These are phyloP conservation scores for Corbicula japonica DNA, from an alignment of 2,888 invertebrate species.

Conservation along the genomic window DNA sequence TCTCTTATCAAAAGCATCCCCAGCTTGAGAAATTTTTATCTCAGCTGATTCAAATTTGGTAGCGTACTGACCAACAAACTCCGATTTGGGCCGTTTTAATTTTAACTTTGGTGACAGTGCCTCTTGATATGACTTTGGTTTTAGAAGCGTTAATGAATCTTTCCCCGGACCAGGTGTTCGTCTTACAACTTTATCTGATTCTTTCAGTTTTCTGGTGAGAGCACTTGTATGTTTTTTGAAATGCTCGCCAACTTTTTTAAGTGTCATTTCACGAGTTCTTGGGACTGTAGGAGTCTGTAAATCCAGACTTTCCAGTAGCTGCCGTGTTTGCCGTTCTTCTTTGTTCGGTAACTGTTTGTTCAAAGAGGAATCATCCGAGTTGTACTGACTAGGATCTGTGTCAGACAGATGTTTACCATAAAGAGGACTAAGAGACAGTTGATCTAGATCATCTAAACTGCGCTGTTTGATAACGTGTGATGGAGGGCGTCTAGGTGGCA, in stretches of 20 bases:
- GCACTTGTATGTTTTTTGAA: constrained; percentile 24
- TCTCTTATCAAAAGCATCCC: background rate
- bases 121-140: constrained; percentile 19
- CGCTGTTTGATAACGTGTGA: constrained; percentile 12
- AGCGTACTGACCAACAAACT: background rate
- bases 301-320: constrained; percentile 29
- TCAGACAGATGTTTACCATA: constrained; percentile 6
- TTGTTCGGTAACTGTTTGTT: background rate
- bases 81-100: constrained; percentile 21
- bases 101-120: constrained; percentile 18
- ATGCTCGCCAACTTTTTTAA: constrained; percentile 27
- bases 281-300: constrained; percentile 1
- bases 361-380: background rate
- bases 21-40: background rate
- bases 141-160: constrained; percentile 13
- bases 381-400: background rate
- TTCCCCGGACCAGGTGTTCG: constrained; percentile 1
- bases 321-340: background rate
- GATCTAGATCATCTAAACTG: constrained; percentile 19
- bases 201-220: background rate
- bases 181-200: background rate
- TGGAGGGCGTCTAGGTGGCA: constrained; percentile 65
- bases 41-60: background rate
- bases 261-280: background rate
- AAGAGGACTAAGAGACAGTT: background rate